Evolutionary conservation across 1,140 invertebrate species (phyloP).

Genomic region (Parasteatoda tepidariorum): DNA sequence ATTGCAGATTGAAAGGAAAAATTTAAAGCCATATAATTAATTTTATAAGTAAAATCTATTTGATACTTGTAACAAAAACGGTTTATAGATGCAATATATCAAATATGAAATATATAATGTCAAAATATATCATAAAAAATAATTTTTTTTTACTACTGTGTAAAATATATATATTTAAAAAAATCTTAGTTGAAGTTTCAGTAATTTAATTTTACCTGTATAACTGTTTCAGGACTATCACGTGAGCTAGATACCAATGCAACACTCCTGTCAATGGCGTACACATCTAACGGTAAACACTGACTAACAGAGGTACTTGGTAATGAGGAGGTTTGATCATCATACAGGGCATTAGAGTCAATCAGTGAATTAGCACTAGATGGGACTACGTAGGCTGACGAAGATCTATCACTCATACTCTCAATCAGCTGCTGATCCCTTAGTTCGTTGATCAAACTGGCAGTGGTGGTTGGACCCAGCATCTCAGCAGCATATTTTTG

Average conservation of each 20-base stretch:
- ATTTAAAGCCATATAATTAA: too few species aligned
- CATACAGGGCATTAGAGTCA: conserved; percentile 53
- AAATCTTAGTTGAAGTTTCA: too few species aligned
- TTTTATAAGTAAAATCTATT: too few species aligned
- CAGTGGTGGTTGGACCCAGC: conserved; percentile 31
- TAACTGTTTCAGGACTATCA: conserved; percentile 55
- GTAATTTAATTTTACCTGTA: conserved; percentile 58
- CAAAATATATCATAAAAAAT: too few species aligned
- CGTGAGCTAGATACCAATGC: conserved; percentile 54
- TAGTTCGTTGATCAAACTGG: conserved; percentile 30
- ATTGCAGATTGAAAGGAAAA: too few species aligned
- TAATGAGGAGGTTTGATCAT: conserved; percentile 37
- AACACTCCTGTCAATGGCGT: conserved; percentile 53
- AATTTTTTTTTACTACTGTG: too few species aligned
- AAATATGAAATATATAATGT: too few species aligned
- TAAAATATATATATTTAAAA: too few species aligned
- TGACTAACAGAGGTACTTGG: conserved; percentile 33
- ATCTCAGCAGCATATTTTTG: conserved; percentile 64
- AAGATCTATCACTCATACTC: conserved; percentile 28
- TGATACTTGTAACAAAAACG: too few species aligned
- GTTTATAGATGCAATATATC: too few species aligned
- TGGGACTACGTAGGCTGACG: conserved; percentile 41
- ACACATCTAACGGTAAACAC: conserved; percentile 59
- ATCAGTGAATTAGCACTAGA: conserved; percentile 48
- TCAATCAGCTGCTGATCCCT: conserved; percentile 52